phyloP scores from a whole-genome alignment of 2,888 invertebrate genomes.

The Ornithoptera priamus region DNA sequence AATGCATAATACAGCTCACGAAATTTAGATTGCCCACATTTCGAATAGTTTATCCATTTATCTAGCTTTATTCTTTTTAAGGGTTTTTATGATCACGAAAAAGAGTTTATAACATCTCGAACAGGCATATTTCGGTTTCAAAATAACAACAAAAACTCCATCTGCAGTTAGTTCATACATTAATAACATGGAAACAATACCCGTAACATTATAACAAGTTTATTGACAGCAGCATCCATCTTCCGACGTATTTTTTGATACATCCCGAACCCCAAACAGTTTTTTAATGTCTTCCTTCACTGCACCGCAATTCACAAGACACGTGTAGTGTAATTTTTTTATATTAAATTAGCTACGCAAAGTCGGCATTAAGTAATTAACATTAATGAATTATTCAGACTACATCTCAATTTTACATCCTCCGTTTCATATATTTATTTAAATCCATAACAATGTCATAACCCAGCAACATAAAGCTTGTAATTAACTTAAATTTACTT shows the following conservation, averaged over 20 bases:
- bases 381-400: neutral
- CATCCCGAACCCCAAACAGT: neutral
- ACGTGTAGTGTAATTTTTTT: neutral
- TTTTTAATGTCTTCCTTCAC: neutral
- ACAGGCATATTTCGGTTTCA: neutral
- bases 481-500: too few relatives aligned
- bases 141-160: neutral
- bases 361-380: neutral
- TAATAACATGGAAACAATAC: slow-evolving; percentile 37
- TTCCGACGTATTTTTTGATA: slow-evolving; percentile 35
- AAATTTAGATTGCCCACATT: too few relatives aligned
- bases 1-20: too few relatives aligned
- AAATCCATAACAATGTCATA: neutral
- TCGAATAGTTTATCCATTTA: too few relatives aligned
- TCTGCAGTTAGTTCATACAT: neutral
- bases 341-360: neutral
- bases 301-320: neutral
- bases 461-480: neutral
- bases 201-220: slow-evolving; percentile 54
- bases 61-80: too few relatives aligned
- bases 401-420: neutral
- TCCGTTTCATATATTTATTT: neutral
- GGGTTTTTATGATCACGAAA: too few relatives aligned
- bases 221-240: slow-evolving; percentile 53
- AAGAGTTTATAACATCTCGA: too few relatives aligned